A percentile compares a stretch with the other conserved stretches of the same genome.
Evolutionary conservation across 1,140 invertebrate genomes (phyloP).

Genomic region (Lineus longissimus): DNA sequence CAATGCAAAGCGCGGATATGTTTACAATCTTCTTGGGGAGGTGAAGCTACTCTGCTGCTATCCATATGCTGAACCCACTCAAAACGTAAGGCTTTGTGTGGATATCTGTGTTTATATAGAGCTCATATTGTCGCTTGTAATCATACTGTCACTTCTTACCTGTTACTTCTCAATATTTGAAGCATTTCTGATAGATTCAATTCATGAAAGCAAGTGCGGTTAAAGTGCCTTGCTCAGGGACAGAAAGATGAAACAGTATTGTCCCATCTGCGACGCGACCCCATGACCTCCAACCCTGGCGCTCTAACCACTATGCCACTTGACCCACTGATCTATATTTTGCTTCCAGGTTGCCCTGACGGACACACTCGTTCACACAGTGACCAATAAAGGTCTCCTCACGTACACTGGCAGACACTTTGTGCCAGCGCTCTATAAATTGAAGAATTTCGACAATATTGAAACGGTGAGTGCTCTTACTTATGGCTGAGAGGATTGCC

Average conservation of each 20-base stretch:
- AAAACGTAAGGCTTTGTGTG: constrained; percentile 24
- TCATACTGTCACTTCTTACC: no score
- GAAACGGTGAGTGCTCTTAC: constrained; percentile 25
- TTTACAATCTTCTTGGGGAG: constrained; percentile 23
- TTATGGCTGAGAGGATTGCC: no score
- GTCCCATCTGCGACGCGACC: no score
- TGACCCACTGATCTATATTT: neutral
- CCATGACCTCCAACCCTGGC: no score
- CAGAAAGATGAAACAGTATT: no score
- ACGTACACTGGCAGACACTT: constrained; percentile 70
- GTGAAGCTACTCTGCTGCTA: constrained; percentile 20
- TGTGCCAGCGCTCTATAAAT: constrained; percentile 44
- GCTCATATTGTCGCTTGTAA: no score
- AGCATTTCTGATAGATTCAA: no score
- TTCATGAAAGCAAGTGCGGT: no score
- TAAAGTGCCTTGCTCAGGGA: no score
- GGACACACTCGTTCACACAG: constrained; percentile 67
- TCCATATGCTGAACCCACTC: constrained; percentile 26
- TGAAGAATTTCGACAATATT: constrained; percentile 22
- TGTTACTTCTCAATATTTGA: no score
- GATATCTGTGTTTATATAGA: no score
- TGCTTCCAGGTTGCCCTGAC: constrained; percentile 61
- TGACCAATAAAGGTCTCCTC: constrained; percentile 74
- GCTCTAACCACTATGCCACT: no score
- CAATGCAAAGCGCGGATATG: constrained; percentile 21